Conservation (phyloP, 2,888 invertebrate species). For the Micoletzkya japonica region DNA sequence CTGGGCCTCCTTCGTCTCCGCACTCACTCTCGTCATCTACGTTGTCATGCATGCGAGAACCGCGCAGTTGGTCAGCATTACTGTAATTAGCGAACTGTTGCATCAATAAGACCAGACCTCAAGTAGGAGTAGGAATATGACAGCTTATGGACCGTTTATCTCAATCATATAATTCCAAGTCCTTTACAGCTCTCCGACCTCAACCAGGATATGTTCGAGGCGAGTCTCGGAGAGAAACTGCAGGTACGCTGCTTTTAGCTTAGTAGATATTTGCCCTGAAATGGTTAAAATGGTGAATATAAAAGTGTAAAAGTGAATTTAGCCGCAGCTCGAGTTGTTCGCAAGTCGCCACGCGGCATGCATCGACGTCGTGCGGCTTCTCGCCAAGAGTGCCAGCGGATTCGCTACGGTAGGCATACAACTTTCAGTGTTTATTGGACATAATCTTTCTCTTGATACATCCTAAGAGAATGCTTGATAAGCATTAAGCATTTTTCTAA, state of each 20-base stretch:
- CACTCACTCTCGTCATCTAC: not conserved
- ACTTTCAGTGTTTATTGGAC: no score
- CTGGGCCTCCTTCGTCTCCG: not conserved
- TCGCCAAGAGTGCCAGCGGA: not conserved
- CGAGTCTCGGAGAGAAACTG: not conserved
- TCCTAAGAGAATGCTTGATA: not conserved
- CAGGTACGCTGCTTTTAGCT: not conserved
- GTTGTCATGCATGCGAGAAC: conserved; percentile 8
- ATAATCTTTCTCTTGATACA: no score
- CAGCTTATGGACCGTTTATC: no score
- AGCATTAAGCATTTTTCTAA: not conserved
- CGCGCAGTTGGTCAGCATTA: no score
- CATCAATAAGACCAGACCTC: no score
- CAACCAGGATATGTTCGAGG: not conserved
- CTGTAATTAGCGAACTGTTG: no score
- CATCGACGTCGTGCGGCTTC: not conserved
- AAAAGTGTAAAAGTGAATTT: no score
- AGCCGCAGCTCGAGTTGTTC: not conserved
- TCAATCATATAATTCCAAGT: no score
- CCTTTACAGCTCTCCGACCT: not conserved
- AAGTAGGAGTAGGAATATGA: no score
- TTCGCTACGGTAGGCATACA: not conserved
- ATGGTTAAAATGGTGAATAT: no score
- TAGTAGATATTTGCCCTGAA: not conserved
- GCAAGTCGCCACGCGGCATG: not conserved